Evolutionary conservation across 2,888 invertebrate species (phyloP).

Genomic region (Bellardia bayeri): DNA sequence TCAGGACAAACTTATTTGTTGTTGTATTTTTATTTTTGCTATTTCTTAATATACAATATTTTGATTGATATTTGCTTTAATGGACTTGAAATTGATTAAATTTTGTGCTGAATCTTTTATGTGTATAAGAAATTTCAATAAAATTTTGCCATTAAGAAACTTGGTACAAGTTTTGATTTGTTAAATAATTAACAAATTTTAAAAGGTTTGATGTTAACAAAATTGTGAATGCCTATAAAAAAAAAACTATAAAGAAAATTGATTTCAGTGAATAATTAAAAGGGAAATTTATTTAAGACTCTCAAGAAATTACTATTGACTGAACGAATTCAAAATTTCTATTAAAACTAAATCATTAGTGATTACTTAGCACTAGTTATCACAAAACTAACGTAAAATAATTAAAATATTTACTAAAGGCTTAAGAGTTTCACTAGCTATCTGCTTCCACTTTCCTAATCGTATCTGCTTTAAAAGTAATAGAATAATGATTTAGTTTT

Average conservation of each 20-base stretch:
- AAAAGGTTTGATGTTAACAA: neutral
- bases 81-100: slow-evolving; percentile 65
- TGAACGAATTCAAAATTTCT: neutral
- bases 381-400: neutral
- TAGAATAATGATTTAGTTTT: neutral
- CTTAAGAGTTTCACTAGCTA: neutral
- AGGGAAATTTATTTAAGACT: too few species aligned
- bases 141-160: neutral
- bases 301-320: neutral
- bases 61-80: slow-evolving; percentile 53
- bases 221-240: too few species aligned
- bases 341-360: neutral
- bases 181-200: neutral
- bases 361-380: neutral
- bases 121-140: neutral
- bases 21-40: neutral
- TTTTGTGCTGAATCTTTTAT: slow-evolving; percentile 23
- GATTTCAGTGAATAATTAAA: too few species aligned
- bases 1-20: slow-evolving; percentile 28
- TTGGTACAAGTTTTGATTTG: neutral
- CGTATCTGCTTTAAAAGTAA: neutral
- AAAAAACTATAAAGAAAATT: too few species aligned
- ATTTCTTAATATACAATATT: slow-evolving; percentile 39
- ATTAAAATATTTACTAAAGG: neutral
- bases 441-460: neutral